Evolutionary conservation across 2,113 vertebrate species (phyloP).

Genomic region (Equus przewalskii): DNA sequence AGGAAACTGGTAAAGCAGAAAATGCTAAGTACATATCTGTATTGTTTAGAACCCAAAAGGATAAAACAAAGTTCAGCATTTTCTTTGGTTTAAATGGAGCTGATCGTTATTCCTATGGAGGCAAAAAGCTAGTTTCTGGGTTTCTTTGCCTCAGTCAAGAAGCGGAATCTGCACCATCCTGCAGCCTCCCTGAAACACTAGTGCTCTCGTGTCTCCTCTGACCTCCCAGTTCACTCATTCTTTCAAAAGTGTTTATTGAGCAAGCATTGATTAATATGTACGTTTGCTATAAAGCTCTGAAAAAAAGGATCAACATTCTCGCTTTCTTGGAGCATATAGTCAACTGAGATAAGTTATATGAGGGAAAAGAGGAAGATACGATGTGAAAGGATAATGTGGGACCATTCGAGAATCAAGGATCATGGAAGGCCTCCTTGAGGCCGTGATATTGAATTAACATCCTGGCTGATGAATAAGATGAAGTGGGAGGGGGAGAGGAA

Average conservation of each 20-base stretch:
- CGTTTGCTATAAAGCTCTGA: not conserved
- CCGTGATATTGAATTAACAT: not conserved
- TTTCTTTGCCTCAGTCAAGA: not conserved
- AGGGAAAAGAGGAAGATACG: not conserved
- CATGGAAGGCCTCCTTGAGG: not conserved
- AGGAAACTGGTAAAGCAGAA: not conserved
- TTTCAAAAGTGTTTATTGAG: conserved; percentile 20
- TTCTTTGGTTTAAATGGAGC: not conserved
- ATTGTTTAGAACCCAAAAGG: not conserved
- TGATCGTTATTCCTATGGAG: not conserved
- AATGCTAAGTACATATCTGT: not conserved
- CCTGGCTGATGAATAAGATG: not conserved
- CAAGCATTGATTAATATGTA: not conserved
- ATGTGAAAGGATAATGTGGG: not conserved
- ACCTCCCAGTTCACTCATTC: not conserved
- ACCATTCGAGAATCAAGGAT: not conserved
- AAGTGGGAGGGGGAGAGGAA: not conserved
- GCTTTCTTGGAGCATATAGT: not conserved
- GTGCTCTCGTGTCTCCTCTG: not conserved
- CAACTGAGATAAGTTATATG: not conserved
- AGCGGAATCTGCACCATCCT: not conserved
- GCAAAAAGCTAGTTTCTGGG: not conserved
- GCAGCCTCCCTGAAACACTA: not conserved
- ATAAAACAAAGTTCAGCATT: not conserved
- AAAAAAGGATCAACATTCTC: not conserved